phyloP scores from a whole-genome alignment of 2,888 invertebrate species.

The Heliconius charithonia region DNA sequence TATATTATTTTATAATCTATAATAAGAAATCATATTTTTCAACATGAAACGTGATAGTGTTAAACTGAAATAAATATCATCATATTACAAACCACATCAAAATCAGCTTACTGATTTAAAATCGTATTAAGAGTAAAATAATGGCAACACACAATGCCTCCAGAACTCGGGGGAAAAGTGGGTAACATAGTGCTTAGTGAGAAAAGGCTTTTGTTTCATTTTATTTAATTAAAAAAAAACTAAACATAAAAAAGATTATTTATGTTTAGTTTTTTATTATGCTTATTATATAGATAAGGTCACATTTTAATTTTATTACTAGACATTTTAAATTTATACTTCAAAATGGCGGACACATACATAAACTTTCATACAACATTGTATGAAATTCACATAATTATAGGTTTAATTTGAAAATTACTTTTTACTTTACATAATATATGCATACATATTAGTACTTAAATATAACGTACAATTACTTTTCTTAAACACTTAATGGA shows the following conservation, averaged over 20 bases:
- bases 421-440: constrained; percentile 5
- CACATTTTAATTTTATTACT: not conserved
- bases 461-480: constrained; percentile 17
- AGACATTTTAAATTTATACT: constrained; percentile 1
- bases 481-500: constrained; percentile 17
- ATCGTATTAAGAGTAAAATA: too few relatives aligned
- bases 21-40: too few relatives aligned
- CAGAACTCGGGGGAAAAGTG: too few relatives aligned
- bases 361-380: constrained; percentile 7
- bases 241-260: not conserved
- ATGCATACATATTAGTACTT: not conserved
- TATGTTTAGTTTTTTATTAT: not conserved
- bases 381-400: constrained; percentile 7
- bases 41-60: too few relatives aligned
- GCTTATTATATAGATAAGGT: constrained; percentile 1
- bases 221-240: not conserved
- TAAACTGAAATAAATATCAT: too few relatives aligned
- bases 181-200: too few relatives aligned
- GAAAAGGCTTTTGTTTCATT: not conserved
- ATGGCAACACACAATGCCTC: too few relatives aligned
- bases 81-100: not conserved
- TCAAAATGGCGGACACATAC: not conserved
- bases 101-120: not conserved
- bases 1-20: too few relatives aligned
- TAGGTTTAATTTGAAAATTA: constrained; percentile 2